Percentiles rank a stretch among this genome's conserved stretches.
These are phyloP conservation scores for Montipora capitata DNA, from an alignment of 92 coral and sea anemone genomes.

Conservation along the genomic window DNA sequence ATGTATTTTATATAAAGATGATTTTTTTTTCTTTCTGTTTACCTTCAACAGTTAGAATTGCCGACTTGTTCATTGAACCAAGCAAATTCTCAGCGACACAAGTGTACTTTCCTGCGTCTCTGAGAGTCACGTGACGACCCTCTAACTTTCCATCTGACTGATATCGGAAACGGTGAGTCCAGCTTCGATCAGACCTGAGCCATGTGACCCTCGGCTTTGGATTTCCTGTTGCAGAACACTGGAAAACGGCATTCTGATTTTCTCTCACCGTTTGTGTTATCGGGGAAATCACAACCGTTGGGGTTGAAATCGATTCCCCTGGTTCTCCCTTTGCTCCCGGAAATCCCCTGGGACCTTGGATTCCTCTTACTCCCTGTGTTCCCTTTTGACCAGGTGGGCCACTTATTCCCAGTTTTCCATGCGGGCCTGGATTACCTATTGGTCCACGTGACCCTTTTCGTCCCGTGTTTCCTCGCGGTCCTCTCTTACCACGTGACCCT, in stretches of 20 bases:
- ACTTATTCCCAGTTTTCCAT: constrained; percentile 20
- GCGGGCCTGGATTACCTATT: constrained; percentile 30
- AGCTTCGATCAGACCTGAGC: neutral
- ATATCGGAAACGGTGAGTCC: neutral
- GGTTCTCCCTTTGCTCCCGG: constrained; percentile 46
- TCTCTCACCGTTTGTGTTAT: constrained; percentile 25
- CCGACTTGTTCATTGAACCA: constrained; percentile 19
- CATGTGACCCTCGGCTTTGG: constrained; percentile 22
- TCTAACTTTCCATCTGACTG: constrained; percentile 14
- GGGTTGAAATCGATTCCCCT: constrained; percentile 34
- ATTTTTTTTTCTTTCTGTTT: neutral
- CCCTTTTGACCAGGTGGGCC: constrained; percentile 38
- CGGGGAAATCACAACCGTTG: constrained; percentile 20
- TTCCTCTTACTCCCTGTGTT: neutral
- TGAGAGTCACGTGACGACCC: constrained; percentile 23
- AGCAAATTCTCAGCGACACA: constrained; percentile 29
- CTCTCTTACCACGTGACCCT: constrained; percentile 49
- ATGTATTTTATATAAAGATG: too few species aligned
- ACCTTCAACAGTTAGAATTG: constrained; percentile 32
- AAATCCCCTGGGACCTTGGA: constrained; percentile 29
- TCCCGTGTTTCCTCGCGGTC: constrained; percentile 35
- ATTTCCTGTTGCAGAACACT: constrained; percentile 51
- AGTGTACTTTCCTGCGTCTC: constrained; percentile 41
- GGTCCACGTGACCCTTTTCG: constrained; percentile 34
- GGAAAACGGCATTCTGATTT: constrained; percentile 35